These are phyloP conservation scores for Cynopterus brachyotis DNA, from an alignment of 2,113 vertebrate species.

Conservation along the genomic window DNA sequence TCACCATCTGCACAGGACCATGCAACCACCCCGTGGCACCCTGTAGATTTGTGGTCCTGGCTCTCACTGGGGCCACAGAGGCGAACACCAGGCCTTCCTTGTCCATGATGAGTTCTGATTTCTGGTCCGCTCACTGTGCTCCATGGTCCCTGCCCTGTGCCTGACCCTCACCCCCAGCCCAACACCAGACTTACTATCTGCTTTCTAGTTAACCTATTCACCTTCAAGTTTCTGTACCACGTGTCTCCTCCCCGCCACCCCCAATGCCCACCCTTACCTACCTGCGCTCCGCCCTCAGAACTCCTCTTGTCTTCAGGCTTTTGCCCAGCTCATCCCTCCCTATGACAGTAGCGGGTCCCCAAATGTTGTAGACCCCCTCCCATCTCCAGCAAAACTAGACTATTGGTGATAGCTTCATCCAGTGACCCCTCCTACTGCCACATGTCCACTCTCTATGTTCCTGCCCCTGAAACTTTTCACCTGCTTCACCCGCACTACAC, in stretches of 20 bases:
- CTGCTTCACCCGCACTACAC: not conserved
- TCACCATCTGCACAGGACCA: not conserved
- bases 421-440: not conserved
- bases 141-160: not conserved
- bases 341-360: no score
- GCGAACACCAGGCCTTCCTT: not conserved
- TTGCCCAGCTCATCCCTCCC: not conserved
- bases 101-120: not conserved
- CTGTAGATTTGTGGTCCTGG: accelerated
- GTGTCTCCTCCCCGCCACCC: accelerated
- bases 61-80: not conserved
- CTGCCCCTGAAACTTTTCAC: accelerated
- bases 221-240: not conserved
- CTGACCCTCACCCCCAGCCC: not conserved
- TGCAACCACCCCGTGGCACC: not conserved
- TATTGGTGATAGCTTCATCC: not conserved
- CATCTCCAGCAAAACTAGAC: not conserved
- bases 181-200: not conserved
- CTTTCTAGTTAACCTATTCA: not conserved
- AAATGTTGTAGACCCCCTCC: not conserved
- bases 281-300: not conserved
- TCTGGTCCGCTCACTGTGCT: not conserved
- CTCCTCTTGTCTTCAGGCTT: not conserved
- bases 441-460: not conserved
- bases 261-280: no score